Conservation (phyloP, 2,113 vertebrate genomes). For the Hirundichthys speculiger region DNA sequence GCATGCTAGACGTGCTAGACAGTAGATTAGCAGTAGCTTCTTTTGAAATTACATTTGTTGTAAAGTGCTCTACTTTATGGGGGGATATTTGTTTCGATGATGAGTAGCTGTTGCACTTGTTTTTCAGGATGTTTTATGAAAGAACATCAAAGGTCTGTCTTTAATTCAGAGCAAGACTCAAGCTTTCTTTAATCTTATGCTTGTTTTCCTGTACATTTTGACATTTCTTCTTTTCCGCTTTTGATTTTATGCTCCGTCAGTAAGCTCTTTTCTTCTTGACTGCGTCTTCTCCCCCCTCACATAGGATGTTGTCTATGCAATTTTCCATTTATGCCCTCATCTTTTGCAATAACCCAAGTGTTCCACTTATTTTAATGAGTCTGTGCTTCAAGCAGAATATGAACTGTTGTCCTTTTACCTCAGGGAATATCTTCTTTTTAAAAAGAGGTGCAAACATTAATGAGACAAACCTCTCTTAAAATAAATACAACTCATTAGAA, state of each 20-base stretch:
- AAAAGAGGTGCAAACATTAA: conserved; percentile 51
- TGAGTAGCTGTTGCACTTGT: conserved; percentile 24
- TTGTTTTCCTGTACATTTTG: conserved; percentile 43
- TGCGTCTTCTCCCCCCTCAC: neutral
- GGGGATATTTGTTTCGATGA: conserved; percentile 3
- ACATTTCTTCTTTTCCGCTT: conserved; percentile 21
- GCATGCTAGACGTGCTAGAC: too few relatives aligned
- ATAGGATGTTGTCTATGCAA: conserved; percentile 13
- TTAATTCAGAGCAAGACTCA: conserved; percentile 29
- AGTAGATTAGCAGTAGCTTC: conserved; percentile 10
- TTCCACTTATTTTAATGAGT: conserved; percentile 61
- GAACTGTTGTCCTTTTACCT: conserved; percentile 58
- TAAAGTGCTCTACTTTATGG: conserved; percentile 25
- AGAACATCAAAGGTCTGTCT: conserved; percentile 45
- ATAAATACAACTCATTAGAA: conserved; percentile 53
- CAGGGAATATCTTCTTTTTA: conserved; percentile 16
- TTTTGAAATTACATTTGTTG: conserved; percentile 7
- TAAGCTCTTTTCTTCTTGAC: conserved; percentile 2
- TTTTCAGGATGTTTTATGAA: conserved; percentile 48
- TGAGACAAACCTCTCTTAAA: conserved; percentile 50
- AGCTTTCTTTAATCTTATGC: conserved; percentile 25
- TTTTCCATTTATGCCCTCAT: conserved; percentile 32
- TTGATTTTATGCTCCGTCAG: conserved; percentile 8
- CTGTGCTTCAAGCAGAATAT: conserved; percentile 36
- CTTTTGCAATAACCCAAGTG: conserved; percentile 42